Evolutionary conservation across 2,113 vertebrate genomes (phyloP).

Genomic region (Microtus oregoni): DNA sequence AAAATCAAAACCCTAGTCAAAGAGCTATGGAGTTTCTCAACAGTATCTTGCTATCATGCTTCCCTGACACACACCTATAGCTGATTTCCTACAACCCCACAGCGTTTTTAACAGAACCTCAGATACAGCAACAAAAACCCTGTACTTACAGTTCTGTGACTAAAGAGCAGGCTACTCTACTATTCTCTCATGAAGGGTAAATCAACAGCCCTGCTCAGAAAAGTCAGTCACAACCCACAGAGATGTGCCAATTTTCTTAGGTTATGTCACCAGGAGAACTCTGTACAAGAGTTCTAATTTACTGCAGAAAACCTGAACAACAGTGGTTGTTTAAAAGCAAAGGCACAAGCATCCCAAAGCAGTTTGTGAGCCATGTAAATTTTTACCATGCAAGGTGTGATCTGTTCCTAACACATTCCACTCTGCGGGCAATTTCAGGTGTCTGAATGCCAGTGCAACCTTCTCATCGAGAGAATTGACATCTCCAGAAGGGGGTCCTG

Average conservation of each 20-base stretch:
- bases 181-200: neutral
- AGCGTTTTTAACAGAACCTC: neutral
- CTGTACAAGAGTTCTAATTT: neutral
- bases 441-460: slow-evolving; percentile 93
- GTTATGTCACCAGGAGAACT: neutral
- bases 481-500: slow-evolving; percentile 91
- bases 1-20: neutral
- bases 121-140: neutral
- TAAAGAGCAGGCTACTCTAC: neutral
- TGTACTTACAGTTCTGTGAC: neutral
- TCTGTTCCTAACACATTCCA: slow-evolving; percentile 94
- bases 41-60: neutral
- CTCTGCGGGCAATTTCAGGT: slow-evolving; percentile 91
- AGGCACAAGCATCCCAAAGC: neutral
- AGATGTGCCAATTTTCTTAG: neutral
- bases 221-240: neutral
- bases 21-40: neutral
- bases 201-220: too few species aligned
- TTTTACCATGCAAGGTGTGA: slow-evolving; percentile 84
- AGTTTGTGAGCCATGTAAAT: neutral
- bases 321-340: neutral
- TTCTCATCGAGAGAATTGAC: slow-evolving; percentile 93
- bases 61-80: neutral
- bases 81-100: neutral
- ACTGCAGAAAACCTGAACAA: neutral